Evolutionary conservation across 1,140 invertebrate genomes (phyloP).

Genomic region (Drosophila gunungcola): DNA sequence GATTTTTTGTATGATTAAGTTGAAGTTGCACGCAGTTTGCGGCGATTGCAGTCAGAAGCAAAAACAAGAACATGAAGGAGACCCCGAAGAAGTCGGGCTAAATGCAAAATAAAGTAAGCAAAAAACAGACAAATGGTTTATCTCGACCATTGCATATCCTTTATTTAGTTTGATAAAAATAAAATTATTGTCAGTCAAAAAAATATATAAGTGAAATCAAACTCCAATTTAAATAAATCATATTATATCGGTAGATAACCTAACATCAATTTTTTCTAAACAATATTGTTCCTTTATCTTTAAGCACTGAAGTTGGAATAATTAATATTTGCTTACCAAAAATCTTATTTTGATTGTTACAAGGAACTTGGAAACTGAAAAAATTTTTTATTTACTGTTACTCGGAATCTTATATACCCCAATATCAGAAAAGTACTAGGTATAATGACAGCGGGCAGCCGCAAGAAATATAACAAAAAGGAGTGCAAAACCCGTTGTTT

Average conservation of each 20-base stretch:
- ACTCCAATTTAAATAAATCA: no score
- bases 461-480: background rate
- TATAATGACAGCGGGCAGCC: conserved; percentile 4
- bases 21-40: conserved; percentile 75
- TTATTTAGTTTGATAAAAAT: background rate
- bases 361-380: no score
- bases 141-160: background rate
- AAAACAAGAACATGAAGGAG: conserved; percentile 19
- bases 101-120: conserved; percentile 57
- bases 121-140: conserved; percentile 1
- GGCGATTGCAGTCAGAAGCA: conserved; percentile 35
- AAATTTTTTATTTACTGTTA: no score
- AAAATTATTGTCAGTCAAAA: no score
- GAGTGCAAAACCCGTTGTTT: background rate
- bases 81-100: background rate
- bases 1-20: conserved; percentile 73
- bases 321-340: no score
- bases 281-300: no score
- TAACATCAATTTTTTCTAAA: no score
- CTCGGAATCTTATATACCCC: background rate
- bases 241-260: no score
- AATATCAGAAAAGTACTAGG: background rate
- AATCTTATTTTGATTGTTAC: no score
- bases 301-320: no score
- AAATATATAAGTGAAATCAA: no score